Percentiles rank a stretch among this genome's conserved stretches.
Conservation (phyloP, 2,797 vertebrate species). For the Apogon hyalosoma region DNA sequence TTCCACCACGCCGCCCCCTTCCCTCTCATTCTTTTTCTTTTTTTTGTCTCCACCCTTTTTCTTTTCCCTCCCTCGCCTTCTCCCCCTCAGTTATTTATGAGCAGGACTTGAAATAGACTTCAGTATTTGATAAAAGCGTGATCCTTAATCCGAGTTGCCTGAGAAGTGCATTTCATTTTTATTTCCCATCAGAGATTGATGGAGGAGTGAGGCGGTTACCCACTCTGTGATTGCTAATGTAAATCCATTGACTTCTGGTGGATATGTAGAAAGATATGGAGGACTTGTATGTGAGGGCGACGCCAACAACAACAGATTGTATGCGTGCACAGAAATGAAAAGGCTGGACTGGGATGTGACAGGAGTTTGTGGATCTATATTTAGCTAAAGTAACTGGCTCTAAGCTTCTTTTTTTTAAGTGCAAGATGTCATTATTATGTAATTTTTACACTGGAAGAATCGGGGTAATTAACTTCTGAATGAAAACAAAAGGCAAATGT, state of each 20-base stretch:
- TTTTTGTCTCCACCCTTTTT: slow-evolving; percentile 41
- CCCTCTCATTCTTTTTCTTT: slow-evolving; percentile 8
- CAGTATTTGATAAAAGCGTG: slow-evolving; percentile 82
- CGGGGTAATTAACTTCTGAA: too few relatives aligned
- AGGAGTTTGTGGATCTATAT: too few relatives aligned
- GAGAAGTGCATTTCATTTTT: slow-evolving; percentile 84
- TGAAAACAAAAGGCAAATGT: not conserved
- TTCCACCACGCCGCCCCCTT: slow-evolving; percentile 42
- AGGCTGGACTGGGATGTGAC: slow-evolving; percentile 12
- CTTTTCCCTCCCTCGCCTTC: slow-evolving; percentile 40
- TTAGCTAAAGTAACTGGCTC: too few relatives aligned
- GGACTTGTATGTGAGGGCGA: slow-evolving; percentile 50
- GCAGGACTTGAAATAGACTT: slow-evolving; percentile 83
- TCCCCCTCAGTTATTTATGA: slow-evolving; percentile 82
- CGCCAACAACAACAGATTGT: slow-evolving; percentile 32
- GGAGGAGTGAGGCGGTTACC: slow-evolving; percentile 57
- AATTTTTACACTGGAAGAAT: too few relatives aligned
- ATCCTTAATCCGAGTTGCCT: slow-evolving; percentile 81
- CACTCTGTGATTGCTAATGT: slow-evolving; percentile 77
- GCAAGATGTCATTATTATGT: too few relatives aligned
- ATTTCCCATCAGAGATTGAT: slow-evolving; percentile 80
- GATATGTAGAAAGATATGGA: slow-evolving; percentile 66
- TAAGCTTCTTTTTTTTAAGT: too few relatives aligned
- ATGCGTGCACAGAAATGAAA: slow-evolving; percentile 22
- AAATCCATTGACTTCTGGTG: slow-evolving; percentile 72